Percentiles rank a stretch among this genome's conserved stretches.
Evolutionary conservation across 2,888 invertebrate genomes (phyloP).

Genomic region (Dasysyrphus tricinctus): DNA sequence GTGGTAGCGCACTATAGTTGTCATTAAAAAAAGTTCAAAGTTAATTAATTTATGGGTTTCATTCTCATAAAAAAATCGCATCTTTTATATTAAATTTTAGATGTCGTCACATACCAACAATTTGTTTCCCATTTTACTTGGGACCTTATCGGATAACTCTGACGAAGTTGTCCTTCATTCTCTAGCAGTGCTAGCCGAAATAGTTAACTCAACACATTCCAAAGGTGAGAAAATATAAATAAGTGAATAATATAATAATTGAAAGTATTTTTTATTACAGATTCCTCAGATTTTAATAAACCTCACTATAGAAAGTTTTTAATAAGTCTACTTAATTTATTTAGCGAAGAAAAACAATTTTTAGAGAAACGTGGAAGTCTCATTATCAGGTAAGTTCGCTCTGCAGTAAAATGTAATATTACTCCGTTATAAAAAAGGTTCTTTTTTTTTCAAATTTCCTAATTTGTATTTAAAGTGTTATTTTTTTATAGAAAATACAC

Average conservation of each 20-base stretch:
- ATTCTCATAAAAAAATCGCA: too few relatives aligned
- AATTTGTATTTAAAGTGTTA: too few relatives aligned
- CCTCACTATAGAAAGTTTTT: conserved; percentile 94
- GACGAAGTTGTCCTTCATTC: conserved; percentile 98
- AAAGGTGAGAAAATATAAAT: conserved; percentile 77
- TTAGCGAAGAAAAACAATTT: conserved; percentile 92
- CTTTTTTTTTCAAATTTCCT: too few relatives aligned
- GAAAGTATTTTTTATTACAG: conserved; percentile 75
- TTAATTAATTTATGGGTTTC: too few relatives aligned
- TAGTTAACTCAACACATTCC: conserved; percentile 83
- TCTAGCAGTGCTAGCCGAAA: conserved; percentile 95
- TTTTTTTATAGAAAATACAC: too few relatives aligned
- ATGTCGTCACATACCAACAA: conserved; percentile 90
- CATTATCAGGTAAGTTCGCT: conserved; percentile 90
- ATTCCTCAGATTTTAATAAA: conserved; percentile 81
- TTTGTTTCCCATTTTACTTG: conserved; percentile 91
- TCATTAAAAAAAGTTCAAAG: too few relatives aligned
- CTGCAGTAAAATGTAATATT: too few relatives aligned
- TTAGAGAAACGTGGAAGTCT: conserved; percentile 96
- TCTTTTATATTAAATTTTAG: conserved; percentile 81
- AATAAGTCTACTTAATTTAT: conserved; percentile 91
- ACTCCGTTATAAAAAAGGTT: too few relatives aligned
- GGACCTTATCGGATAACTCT: conserved; percentile 93
- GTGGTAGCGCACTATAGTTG: too few relatives aligned
- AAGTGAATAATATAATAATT: neutral